Conservation (phyloP, 2,113 vertebrate genomes). For the Colaptes auratus region DNA sequence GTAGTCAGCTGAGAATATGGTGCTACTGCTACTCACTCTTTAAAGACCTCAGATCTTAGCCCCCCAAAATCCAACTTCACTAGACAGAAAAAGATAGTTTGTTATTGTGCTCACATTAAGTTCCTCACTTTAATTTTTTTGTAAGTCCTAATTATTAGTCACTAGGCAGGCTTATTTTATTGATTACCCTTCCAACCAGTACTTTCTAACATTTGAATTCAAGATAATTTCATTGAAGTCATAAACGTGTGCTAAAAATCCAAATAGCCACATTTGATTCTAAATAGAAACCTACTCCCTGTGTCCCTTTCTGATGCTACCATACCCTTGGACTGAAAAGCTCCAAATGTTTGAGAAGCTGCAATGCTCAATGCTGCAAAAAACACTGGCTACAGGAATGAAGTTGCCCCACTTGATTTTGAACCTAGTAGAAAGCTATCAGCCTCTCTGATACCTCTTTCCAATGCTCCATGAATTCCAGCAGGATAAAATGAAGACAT, state of each 20-base stretch:
- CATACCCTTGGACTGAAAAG: not conserved
- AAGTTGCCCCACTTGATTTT: conserved; percentile 42
- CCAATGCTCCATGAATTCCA: not conserved
- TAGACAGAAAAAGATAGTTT: not conserved
- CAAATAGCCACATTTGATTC: not conserved
- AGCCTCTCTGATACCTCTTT: conserved; percentile 15
- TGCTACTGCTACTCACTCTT: not conserved
- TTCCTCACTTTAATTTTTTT: not conserved
- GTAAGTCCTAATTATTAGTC: not conserved
- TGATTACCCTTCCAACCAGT: not conserved
- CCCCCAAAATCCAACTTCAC: not conserved
- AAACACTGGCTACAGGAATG: not conserved
- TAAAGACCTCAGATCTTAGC: not conserved
- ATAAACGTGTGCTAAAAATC: not conserved
- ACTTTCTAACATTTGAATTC: not conserved
- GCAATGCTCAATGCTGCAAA: conserved; percentile 18
- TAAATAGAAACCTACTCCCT: not conserved
- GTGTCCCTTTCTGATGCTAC: not conserved
- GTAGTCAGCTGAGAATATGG: fast-evolving
- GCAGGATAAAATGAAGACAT: conserved; percentile 21
- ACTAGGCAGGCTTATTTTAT: not conserved
- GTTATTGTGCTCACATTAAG: not conserved
- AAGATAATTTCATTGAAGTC: not conserved
- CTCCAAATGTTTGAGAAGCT: conserved; percentile 7
- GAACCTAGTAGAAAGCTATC: conserved; percentile 13